Percentiles rank a stretch among this genome's conserved stretches.
Conservation (phyloP, 2,888 invertebrate species). For the Gortyna flavago region DNA sequence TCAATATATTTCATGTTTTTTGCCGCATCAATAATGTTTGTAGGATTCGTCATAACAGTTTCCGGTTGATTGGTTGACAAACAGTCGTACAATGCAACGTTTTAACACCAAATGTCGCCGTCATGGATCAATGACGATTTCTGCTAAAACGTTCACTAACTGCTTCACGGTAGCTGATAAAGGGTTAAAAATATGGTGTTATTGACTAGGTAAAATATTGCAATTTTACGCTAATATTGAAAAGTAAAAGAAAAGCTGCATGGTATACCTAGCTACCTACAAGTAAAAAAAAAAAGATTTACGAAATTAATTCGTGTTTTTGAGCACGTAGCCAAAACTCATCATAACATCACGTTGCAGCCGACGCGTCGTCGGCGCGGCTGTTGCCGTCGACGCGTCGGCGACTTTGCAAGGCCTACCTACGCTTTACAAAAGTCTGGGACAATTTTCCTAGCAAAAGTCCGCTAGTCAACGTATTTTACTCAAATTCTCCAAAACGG, state of each 20-base stretch:
- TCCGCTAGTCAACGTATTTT: background rate
- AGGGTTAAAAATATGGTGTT: conserved; percentile 66
- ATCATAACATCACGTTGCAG: background rate
- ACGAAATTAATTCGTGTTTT: background rate
- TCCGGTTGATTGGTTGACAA: conserved; percentile 70
- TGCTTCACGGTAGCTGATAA: conserved; percentile 69
- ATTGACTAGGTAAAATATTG: conserved; percentile 5
- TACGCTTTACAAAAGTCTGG: background rate
- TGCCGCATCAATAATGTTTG: conserved; percentile 27
- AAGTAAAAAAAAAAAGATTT: background rate
- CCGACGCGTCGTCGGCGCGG: background rate
- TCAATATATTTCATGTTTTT: conserved; percentile 1
- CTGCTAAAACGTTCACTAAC: conserved; percentile 66
- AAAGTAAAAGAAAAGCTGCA: background rate
- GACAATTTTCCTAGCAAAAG: background rate
- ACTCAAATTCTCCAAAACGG: background rate
- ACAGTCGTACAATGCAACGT: conserved; percentile 69
- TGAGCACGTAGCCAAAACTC: no score
- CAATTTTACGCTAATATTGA: background rate
- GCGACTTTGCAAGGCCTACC: background rate
- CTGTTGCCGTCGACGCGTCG: no score
- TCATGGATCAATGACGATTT: conserved; percentile 69
- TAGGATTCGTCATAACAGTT: conserved; percentile 62
- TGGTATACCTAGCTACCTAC: background rate
- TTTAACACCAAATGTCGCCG: conserved; percentile 72